Conservation (phyloP, 2,888 invertebrate species). For the Tolmerus cingulatus region DNA sequence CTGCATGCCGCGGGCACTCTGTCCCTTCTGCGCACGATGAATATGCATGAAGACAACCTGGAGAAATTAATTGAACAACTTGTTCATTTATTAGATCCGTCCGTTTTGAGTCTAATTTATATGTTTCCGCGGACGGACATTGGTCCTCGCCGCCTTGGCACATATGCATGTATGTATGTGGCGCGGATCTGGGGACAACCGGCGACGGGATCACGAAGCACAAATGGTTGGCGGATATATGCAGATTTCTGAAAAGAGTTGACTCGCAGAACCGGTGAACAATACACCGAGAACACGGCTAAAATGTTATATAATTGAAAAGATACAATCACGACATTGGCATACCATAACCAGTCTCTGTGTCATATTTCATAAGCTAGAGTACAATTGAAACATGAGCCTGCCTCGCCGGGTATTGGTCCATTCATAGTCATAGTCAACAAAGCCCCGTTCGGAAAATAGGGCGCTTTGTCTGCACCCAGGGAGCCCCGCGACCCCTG, state of each 20-base stretch:
- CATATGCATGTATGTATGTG: neutral
- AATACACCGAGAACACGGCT: constrained; percentile 9
- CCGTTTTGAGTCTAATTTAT: constrained; percentile 39
- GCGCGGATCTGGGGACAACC: neutral
- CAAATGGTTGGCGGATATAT: constrained; percentile 17
- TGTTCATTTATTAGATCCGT: constrained; percentile 41
- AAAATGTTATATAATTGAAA: constrained; percentile 45
- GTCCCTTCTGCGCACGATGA: constrained; percentile 43
- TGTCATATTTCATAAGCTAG: constrained; percentile 46
- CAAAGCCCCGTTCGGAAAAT: constrained; percentile 24
- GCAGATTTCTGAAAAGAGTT: constrained; percentile 33
- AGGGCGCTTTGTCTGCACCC: neutral
- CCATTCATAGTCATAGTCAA: constrained; percentile 22
- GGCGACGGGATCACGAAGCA: constrained; percentile 2
- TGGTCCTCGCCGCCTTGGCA: neutral
- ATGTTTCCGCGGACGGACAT: constrained; percentile 28
- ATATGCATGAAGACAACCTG: constrained; percentile 45
- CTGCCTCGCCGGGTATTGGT: constrained; percentile 1
- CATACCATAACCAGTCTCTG: constrained; percentile 43
- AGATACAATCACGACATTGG: constrained; percentile 45
- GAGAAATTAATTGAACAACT: constrained; percentile 43
- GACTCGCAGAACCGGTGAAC: constrained; percentile 9
- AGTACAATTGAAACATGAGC: constrained; percentile 46
- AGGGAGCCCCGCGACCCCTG: neutral
- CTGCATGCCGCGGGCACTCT: neutral